Evolutionary conservation across 2,797 vertebrate genomes (phyloP).

Genomic region (Hipposideros larvatus): DNA sequence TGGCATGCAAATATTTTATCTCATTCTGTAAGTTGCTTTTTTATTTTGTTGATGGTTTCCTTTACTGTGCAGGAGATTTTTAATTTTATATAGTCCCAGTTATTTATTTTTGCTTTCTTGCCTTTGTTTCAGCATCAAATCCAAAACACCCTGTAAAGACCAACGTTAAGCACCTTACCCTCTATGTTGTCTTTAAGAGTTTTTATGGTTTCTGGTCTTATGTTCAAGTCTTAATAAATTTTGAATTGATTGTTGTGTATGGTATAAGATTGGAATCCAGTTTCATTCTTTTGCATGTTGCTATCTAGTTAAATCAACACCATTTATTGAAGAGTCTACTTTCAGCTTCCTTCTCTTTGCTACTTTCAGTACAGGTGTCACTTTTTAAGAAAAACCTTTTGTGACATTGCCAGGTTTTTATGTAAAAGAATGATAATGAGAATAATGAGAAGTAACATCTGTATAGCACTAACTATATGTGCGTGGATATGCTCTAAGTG

Average conservation of each 20-base stretch:
- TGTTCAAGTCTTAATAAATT: not conserved
- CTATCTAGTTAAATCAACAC: not conserved
- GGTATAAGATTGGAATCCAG: not conserved
- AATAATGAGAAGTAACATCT: no score
- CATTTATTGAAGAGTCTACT: not conserved
- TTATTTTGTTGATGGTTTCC: not conserved
- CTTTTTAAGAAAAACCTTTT: no score
- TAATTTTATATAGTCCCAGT: not conserved
- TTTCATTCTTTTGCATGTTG: not conserved
- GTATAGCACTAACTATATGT: no score
- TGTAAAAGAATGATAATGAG: no score
- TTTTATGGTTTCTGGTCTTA: not conserved
- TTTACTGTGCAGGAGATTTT: not conserved
- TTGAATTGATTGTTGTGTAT: not conserved
- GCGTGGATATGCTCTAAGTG: no score
- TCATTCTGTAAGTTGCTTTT: not conserved
- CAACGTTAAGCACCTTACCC: not conserved
- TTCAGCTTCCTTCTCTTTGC: no score
- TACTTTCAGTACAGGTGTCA: no score
- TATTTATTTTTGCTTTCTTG: not conserved
- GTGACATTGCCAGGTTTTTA: no score
- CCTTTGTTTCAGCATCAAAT: not conserved
- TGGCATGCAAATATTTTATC: not conserved
- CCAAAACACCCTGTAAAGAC: not conserved
- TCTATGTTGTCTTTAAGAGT: not conserved